Base-by-base conservation (phyloP, 2,888 invertebrate genomes). In the Hemaris fuciformis region DNA sequence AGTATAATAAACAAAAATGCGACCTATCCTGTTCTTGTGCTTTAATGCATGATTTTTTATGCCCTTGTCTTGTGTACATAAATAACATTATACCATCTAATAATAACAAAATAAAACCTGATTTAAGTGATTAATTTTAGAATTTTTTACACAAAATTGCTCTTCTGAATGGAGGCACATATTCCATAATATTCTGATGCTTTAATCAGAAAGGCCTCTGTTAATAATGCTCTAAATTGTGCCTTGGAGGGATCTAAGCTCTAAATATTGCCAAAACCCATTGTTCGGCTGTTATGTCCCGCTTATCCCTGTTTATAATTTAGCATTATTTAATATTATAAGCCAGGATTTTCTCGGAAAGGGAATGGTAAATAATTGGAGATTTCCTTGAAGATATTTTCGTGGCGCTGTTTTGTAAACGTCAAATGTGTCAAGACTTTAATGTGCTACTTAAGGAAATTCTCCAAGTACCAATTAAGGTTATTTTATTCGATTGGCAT, bases 291-390 rank as follows among this genome's bases (percentile, higher is more conserved):
- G n/a, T 46, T 23, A 46, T 23, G 45, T 31, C 18, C 27, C 31
- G 53, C 27, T 53, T 31, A 53, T 53, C 31, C 53, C 27, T 31
- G 31, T 53, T 53, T 53, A 53, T 31, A 53, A 53, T 48, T 48
- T 25, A 8, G 27, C 48, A 48, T 27, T 27, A 48, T 31, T 27
- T 31, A 53, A 53, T 15, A 45, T 45, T 22, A 53, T 53, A 31
- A 20, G 53, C 27, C 31, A 7, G 18, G 53, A 27, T 53, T 53
- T 53, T 27, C 10, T 13, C 45, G 27, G 18, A 53, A 27, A 53
- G 10, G 18, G 31, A 53, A 53, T 31, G 15, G 27, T 10, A 18
- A 15, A 31, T 53, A 53, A 31, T 53, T 53, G 31, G 53, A 20
- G 27, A 53, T 31, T 18, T 31, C 10, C 10, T 53, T 10, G 18